These are phyloP conservation scores for Callosobruchus maculatus DNA, from an alignment of 2,888 invertebrate genomes.

Conservation along the genomic window DNA sequence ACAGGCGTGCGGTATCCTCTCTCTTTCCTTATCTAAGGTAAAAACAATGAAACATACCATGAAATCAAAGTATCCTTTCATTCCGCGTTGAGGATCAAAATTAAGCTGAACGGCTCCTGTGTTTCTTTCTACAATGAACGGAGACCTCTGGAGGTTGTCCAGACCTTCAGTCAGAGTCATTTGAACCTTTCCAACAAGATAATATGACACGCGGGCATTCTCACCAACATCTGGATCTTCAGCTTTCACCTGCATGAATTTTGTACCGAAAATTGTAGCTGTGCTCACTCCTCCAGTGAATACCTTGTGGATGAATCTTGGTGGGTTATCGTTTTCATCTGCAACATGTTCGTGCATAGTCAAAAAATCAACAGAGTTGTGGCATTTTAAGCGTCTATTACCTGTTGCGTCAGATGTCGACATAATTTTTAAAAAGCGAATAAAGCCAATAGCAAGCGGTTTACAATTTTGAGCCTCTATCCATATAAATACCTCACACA, in stretches of 20 bases:
- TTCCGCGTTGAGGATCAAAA: constrained; percentile 92
- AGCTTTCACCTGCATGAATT: constrained; percentile 54
- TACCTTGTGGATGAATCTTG: constrained; percentile 72
- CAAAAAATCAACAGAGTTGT: too few species aligned
- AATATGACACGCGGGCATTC: constrained; percentile 75
- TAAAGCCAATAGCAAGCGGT: too few species aligned
- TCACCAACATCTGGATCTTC: constrained; percentile 70
- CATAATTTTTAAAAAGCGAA: too few species aligned
- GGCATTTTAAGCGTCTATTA: too few species aligned
- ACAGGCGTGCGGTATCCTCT: too few species aligned
- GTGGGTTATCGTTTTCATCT: constrained; percentile 91
- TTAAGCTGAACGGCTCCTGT: constrained; percentile 83
- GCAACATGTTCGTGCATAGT: constrained; percentile 22
- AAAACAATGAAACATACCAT: constrained; percentile 53
- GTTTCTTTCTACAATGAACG: constrained; percentile 78
- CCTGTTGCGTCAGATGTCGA: too few species aligned
- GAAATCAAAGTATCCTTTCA: constrained; percentile 96
- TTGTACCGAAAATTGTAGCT: constrained; percentile 78
- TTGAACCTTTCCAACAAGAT: constrained; percentile 73
- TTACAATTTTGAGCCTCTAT: too few species aligned
- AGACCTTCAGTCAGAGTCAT: constrained; percentile 82
- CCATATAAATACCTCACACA: too few species aligned
- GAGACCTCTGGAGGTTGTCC: constrained; percentile 73
- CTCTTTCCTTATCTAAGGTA: too few species aligned
- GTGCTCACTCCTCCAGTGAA: constrained; percentile 95